Percentiles rank a stretch among this genome's conserved stretches.
phyloP scores from a whole-genome alignment of 2,888 invertebrate genomes.

The Gisinianus flammeolus region DNA sequence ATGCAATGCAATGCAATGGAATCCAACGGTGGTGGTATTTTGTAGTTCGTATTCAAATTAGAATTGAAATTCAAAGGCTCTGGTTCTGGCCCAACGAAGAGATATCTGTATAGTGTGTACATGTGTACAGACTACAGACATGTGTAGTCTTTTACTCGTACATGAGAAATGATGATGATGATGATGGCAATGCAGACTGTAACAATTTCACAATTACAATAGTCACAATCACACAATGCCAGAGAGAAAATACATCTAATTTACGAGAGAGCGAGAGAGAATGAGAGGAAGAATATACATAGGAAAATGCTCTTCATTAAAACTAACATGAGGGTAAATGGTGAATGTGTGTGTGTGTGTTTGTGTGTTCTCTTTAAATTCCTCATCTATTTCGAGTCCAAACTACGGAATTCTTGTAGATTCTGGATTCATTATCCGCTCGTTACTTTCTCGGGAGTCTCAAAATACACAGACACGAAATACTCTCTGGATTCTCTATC shows the following conservation, averaged over 20 bases:
- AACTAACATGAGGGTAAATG: background rate
- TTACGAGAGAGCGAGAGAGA: background rate
- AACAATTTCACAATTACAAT: background rate
- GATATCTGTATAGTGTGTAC: background rate
- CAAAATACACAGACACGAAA: no score
- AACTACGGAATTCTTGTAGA: background rate
- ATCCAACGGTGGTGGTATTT: no score
- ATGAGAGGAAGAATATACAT: no score
- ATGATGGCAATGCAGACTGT: no score
- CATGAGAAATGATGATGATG: no score
- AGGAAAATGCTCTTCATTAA: slow-evolving; percentile 7
- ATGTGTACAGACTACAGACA: background rate
- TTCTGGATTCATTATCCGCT: background rate
- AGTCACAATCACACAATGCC: background rate
- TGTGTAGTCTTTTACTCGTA: no score
- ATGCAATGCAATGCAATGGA: background rate
- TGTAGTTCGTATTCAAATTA: no score
- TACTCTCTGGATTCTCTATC: no score
- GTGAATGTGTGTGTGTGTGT: background rate
- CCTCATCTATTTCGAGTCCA: background rate
- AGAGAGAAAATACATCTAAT: background rate
- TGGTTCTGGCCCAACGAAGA: background rate
- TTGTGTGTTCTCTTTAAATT: slow-evolving; percentile 1
- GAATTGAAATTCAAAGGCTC: background rate
- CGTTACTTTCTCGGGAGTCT: background rate